Conservation (phyloP, 2,797 vertebrate species). For the Oreochromis grahami region DNA sequence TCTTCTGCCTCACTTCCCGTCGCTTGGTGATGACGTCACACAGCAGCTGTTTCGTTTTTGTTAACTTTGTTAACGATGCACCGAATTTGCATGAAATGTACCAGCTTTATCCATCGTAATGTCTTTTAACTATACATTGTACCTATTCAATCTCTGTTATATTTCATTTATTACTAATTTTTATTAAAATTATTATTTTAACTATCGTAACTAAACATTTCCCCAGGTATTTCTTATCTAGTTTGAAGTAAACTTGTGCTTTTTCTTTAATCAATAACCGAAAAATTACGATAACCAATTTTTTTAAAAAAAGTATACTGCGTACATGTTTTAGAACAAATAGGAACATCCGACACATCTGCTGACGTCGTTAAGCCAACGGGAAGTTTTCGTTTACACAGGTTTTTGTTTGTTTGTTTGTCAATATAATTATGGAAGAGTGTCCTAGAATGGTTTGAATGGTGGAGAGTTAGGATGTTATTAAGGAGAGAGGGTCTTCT, state of each 20-base stretch:
- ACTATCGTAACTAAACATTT: neutral
- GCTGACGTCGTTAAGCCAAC: neutral
- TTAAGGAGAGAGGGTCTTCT: neutral
- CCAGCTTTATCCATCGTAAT: neutral
- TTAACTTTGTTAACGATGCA: accelerated
- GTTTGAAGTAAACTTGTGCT: neutral
- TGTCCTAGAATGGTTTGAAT: neutral
- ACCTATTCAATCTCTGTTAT: accelerated
- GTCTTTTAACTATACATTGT: neutral
- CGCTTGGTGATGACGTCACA: slow-evolving; percentile 20
- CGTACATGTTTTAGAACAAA: neutral
- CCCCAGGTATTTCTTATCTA: neutral
- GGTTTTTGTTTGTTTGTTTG: neutral
- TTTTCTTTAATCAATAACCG: neutral
- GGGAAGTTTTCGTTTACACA: neutral
- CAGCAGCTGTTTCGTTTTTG: neutral
- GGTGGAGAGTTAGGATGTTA: neutral
- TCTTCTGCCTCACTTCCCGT: neutral
- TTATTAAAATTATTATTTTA: neutral
- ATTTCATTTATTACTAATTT: neutral
- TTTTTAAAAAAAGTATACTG: accelerated
- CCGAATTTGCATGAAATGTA: neutral
- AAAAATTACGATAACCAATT: neutral
- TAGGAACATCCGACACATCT: neutral
- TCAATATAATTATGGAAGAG: neutral